Evolutionary conservation across 2,113 vertebrate species (phyloP), one percentile per base, ranked within the genome.

Genomic region (Suncus etruscus): DNA sequence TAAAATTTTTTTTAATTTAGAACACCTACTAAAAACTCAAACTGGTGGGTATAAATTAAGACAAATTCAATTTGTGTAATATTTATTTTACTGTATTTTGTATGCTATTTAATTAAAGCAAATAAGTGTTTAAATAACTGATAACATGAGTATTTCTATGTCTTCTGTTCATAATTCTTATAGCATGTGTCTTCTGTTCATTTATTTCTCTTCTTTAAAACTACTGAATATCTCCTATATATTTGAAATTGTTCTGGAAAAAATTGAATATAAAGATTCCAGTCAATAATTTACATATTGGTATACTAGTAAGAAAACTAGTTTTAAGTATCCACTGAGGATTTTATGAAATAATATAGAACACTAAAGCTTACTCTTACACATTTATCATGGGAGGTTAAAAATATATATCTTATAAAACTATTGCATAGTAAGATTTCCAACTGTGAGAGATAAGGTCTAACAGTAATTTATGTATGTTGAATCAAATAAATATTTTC

Each of bases 331-430:
- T 66, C 96, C 89, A 89, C 79, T 73, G 75, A 90, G 16, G 69
- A 83, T 47, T 80, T 94, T 61, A 75, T 31, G 45, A 27, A 86
- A 77, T 76, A 90, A 94, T 20, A 74, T 47, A 87, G 4, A 92
- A 80, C 15, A 87, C 14, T 22, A 39, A 91, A 8, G 58, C 29
- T 94, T 93, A 68, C 48, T 89, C 50, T 95, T 94, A 94, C 78
- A 1, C 8, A 58, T 86, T 54, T 91, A 79, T 95, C 95, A 92
- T 11, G 18, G 47, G 65, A 95, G 75, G 20, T 75, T 51, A 76
- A 4, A n/a, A 95, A 94, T 74, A 20, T 92, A 50, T 48, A 87
- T 93, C 92, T 79, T 94, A 79, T 50, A 94, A 97, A 96, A 95
- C 80, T 93, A 31, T 76, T 58, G 85, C 45, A 14, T 77, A 39